Evolutionary conservation across 1,140 invertebrate genomes (phyloP), one percentile per base, ranked within the genome.

Genomic region (Drosophila insularis): DNA sequence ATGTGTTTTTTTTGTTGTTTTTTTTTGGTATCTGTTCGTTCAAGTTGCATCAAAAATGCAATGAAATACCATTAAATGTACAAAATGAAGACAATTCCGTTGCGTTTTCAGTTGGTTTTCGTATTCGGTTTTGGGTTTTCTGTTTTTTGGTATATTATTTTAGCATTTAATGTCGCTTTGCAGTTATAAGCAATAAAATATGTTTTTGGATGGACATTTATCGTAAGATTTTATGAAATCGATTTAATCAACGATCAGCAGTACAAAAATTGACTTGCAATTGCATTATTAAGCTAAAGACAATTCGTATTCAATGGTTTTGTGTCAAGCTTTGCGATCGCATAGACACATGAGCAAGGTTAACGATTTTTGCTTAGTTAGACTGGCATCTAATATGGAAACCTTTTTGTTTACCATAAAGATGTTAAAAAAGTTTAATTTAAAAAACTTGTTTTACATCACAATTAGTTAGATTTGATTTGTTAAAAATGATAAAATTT

Each of bases 51-150:
- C 79, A 86, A 76, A 89, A 89, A 89, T 86, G 82, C 87, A 90
- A 86, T 90, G 86, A 90, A 90, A 90, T 90, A 90, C 81, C 87
- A 90, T 90, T 90, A 90, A 86, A 90, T 90, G 43, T 90, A 90
- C 77, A 90, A 90, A 90, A 90, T 90, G 87, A 90, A 90, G 87
- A 90, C 87, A 86, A 90, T 89, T 89, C 84, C 80, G 80, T 87
- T 87, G 67, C 61, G 17, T 58, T 55, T 63, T 72, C 35, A 37
- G 35, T 37, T 37, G 35, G 32, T 11, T 35, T 11, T 65, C 27
- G 55, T 43, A 64, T 32, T 61, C 62, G 39, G 31, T 62, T 65
- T 17, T 54, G 58, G 27, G 53, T 75, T 66, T 70, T 63, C 39
- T 61, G 32, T 35, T 27, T 39, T 43, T 7, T 61, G 56, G 46